A percentile compares a stretch with the other conserved stretches of the same genome.
Conservation (phyloP, 2,113 vertebrate species). For the Onychorhynchus coronatus region DNA sequence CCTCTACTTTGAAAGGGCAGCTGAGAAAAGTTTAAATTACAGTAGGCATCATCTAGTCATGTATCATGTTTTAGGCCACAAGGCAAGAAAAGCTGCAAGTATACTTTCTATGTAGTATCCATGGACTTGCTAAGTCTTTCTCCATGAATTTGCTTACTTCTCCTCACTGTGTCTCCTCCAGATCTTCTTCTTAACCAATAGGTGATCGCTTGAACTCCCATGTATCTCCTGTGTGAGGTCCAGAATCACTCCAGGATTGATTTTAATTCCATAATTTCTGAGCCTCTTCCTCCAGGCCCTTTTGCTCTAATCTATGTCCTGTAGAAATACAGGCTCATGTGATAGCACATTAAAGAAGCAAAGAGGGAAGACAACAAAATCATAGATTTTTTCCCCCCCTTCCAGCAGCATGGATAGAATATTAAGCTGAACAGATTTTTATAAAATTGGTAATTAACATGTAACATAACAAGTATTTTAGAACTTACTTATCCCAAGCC, state of each 20-base stretch:
- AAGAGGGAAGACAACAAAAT: not conserved
- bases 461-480: not conserved
- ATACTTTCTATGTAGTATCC: not conserved
- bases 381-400: not conserved
- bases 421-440: not conserved
- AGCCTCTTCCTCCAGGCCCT: not conserved
- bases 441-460: not conserved
- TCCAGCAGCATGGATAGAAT: not conserved
- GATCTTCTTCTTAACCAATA: not conserved
- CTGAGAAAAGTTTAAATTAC: not conserved
- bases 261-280: not conserved
- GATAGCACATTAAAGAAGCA: not conserved
- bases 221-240: not conserved
- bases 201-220: not conserved
- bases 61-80: not conserved
- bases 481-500: not conserved
- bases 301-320: not conserved
- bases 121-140: not conserved
- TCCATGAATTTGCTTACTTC: not conserved
- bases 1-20: not conserved
- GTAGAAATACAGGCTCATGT: not conserved
- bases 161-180: not conserved
- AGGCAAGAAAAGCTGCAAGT: not conserved
- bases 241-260: not conserved
- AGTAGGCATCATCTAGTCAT: not conserved